phyloP scores from a whole-genome alignment of 2,888 invertebrate species.

The Thecocarcelia acutangulata region DNA sequence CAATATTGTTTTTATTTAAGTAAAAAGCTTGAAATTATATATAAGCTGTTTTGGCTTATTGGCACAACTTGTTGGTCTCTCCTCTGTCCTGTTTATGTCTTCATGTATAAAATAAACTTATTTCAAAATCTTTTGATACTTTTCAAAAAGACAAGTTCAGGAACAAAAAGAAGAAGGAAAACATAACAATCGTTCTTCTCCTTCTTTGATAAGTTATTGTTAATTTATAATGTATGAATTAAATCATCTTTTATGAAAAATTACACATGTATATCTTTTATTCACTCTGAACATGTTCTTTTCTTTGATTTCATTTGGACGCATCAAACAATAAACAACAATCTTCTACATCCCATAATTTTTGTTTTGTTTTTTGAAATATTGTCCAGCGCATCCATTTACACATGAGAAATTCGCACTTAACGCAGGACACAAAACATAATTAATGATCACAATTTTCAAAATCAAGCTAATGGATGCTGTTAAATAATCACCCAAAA shows the following conservation, averaged over 20 bases:
- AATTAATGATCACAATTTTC: slow-evolving; percentile 68
- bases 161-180: background rate
- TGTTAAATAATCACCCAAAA: slow-evolving; percentile 63
- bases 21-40: no score
- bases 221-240: slow-evolving; percentile 68
- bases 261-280: slow-evolving; percentile 56
- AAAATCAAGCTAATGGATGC: slow-evolving; percentile 69
- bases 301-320: slow-evolving; percentile 16
- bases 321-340: slow-evolving; percentile 41
- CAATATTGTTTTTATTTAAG: no score
- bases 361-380: slow-evolving; percentile 7
- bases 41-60: no score
- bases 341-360: slow-evolving; percentile 32
- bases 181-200: slow-evolving; percentile 16
- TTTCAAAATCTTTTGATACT: background rate
- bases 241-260: slow-evolving; percentile 68
- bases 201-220: slow-evolving; percentile 58
- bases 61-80: no score
- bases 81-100: background rate
- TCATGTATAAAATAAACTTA: background rate
- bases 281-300: slow-evolving; percentile 12
- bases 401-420: slow-evolving; percentile 66
- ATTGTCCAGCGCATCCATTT: slow-evolving; percentile 49
- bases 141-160: slow-evolving; percentile 20
- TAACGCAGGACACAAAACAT: slow-evolving; percentile 67